phyloP scores from a whole-genome alignment of 2,888 invertebrate genomes.

The Drosophila robusta region DNA sequence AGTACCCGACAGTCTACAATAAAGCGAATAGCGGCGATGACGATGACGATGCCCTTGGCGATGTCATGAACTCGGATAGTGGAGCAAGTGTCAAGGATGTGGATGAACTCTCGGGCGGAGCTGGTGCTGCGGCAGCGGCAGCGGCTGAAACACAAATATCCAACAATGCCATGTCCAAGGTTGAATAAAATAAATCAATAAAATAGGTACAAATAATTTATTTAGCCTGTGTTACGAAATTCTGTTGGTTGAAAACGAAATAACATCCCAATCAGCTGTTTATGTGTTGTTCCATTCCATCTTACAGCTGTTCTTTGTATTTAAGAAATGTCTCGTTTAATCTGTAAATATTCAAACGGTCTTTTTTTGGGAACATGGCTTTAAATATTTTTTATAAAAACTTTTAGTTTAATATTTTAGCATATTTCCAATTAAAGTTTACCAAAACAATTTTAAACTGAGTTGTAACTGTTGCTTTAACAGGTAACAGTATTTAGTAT shows the following conservation, averaged over 20 bases:
- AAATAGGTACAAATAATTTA: not conserved
- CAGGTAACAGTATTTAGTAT: constrained; percentile 14
- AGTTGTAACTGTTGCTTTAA: not conserved
- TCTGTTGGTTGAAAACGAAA: not conserved
- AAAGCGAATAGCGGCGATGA: constrained; percentile 89
- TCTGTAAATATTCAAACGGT: not conserved
- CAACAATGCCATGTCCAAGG: constrained; percentile 42
- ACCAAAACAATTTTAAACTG: not conserved
- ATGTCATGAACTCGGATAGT: constrained; percentile 69
- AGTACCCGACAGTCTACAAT: constrained; percentile 94
- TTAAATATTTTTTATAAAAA: not conserved
- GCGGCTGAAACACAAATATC: constrained; percentile 13
- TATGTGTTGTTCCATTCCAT: constrained; percentile 13
- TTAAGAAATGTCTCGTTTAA: not conserved
- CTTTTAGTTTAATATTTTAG: no score
- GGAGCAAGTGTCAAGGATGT: constrained; percentile 53
- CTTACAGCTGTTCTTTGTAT: constrained; percentile 18
- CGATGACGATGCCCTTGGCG: constrained; percentile 82
- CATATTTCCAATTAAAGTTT: no score
- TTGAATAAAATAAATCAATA: constrained; percentile 26
- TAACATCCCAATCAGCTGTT: constrained; percentile 25
- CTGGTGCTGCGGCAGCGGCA: constrained; percentile 37
- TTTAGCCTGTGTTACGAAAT: not conserved
- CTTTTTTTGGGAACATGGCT: not conserved
- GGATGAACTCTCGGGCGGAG: constrained; percentile 51